Evolutionary conservation across 2,888 invertebrate species (phyloP), one percentile per base, ranked within the genome.

Genomic region (Conchocele bisecta): DNA sequence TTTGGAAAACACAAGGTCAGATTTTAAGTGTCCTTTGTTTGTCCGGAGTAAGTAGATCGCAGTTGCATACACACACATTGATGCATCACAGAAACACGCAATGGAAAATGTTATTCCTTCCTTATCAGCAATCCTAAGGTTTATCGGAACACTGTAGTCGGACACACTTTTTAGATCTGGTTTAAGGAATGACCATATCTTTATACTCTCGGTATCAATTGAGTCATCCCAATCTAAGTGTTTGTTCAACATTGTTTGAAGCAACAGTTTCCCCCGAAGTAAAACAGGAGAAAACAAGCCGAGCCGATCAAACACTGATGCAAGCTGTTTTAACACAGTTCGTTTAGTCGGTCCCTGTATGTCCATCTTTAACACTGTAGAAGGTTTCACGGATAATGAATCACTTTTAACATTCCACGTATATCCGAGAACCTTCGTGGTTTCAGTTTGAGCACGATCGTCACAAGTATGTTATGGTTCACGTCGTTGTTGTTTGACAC

Each of bases 41-140:
- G n/a, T n/a, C n/a, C n/a, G n/a, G n/a, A n/a, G n/a, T n/a, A n/a
- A n/a, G n/a, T n/a, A n/a, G n/a, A n/a, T n/a, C n/a, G n/a, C n/a
- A n/a, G n/a, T n/a, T n/a, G n/a, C n/a, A n/a, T n/a, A n/a, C n/a
- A n/a, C n/a, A n/a, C n/a, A n/a, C n/a, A n/a, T n/a, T n/a, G n/a
- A n/a, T n/a, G n/a, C n/a, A n/a, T 63, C 63, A 53, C 44, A 53
- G 13, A 63, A 63, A 22, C 31, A 53, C n/a, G n/a, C n/a, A n/a
- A 63, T 11, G 3, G 35, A 24, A 17, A n/a, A 9, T 35, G 31
- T 24, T 3, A 29, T 2, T 6, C 13, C 15, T 39, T 20, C n/a
- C 9, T 41, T 17, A 11, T 11, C 20, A 11, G 41, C 35, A 15
- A 4, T 13, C 9, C n/a, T n/a, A n/a, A n/a, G n/a, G n/a, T n/a